Percentiles rank a stretch among this genome's conserved stretches.
These are phyloP conservation scores for Lacerta viridis DNA, from an alignment of 2,797 vertebrate species.

Conservation along the genomic window DNA sequence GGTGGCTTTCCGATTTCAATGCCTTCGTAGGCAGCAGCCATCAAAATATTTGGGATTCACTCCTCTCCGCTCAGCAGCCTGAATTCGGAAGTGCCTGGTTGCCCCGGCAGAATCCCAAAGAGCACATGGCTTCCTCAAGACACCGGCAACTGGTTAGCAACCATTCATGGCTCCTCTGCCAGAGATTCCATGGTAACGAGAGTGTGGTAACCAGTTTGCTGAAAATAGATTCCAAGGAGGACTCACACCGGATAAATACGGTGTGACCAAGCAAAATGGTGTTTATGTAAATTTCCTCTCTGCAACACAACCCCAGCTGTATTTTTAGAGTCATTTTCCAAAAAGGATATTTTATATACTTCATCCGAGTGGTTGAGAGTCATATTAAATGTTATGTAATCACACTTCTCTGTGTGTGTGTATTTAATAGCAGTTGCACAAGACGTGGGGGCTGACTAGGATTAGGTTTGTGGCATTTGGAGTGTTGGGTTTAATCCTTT, in stretches of 20 bases:
- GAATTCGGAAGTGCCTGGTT: constrained; percentile 24
- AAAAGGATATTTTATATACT: background rate
- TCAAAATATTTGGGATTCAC: constrained; percentile 52
- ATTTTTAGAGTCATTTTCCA: constrained; percentile 3
- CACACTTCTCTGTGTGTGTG: background rate
- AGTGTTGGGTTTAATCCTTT: background rate
- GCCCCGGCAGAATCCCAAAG: background rate
- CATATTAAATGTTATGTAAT: background rate
- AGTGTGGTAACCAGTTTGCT: background rate
- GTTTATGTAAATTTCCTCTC: background rate
- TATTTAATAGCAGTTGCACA: background rate
- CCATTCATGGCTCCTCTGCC: background rate
- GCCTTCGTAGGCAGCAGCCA: constrained; percentile 44
- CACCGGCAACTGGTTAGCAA: constrained; percentile 16
- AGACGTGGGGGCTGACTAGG: background rate
- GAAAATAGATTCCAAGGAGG: constrained; percentile 1
- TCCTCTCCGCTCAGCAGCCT: constrained; percentile 29
- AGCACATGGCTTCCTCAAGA: constrained; percentile 15
- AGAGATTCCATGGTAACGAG: constrained; percentile 39
- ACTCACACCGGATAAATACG: background rate
- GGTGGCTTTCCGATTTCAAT: constrained; percentile 44
- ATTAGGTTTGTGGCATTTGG: background rate
- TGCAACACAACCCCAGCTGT: background rate
- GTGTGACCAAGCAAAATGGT: background rate
- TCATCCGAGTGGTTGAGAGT: background rate